phyloP scores from a whole-genome alignment of 2,113 vertebrate genomes.

The Hylia prasina region DNA sequence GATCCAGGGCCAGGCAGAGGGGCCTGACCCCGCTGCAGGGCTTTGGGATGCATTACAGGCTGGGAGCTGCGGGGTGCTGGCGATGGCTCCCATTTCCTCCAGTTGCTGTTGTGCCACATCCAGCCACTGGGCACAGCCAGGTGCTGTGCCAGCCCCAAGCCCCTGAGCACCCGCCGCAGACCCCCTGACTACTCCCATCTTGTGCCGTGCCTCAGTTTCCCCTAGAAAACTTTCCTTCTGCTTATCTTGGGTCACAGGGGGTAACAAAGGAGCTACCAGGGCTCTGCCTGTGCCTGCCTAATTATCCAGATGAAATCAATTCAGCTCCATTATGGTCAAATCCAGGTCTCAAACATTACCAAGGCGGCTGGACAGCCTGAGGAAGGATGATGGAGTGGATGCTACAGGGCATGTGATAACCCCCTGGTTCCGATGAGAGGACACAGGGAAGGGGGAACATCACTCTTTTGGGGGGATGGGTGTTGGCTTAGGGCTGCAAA shows the following conservation, averaged over 20 bases:
- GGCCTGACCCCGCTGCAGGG: fast-evolving
- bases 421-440: not conserved
- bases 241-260: not conserved
- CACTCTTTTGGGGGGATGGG: not conserved
- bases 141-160: fast-evolving
- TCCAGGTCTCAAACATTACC: slow-evolving; percentile 49
- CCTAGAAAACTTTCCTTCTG: not conserved
- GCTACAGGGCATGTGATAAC: slow-evolving; percentile 42
- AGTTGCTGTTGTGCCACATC: fast-evolving
- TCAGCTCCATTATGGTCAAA: slow-evolving; percentile 51
- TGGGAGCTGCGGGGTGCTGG: fast-evolving
- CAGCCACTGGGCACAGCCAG: not conserved
- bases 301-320: slow-evolving; percentile 59
- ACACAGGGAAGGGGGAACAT: not conserved
- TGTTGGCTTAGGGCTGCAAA: not conserved
- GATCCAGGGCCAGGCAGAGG: not conserved
- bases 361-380: not conserved
- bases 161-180: fast-evolving
- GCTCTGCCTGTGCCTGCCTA: not conserved
- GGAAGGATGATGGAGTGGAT: slow-evolving; percentile 31
- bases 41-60: fast-evolving
- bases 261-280: slow-evolving; percentile 5
- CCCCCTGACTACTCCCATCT: fast-evolving
- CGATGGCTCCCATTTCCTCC: not conserved
- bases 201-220: not conserved